Base-by-base conservation (phyloP, 1,140 invertebrate species). In the Oreohelix idahoensis region DNA sequence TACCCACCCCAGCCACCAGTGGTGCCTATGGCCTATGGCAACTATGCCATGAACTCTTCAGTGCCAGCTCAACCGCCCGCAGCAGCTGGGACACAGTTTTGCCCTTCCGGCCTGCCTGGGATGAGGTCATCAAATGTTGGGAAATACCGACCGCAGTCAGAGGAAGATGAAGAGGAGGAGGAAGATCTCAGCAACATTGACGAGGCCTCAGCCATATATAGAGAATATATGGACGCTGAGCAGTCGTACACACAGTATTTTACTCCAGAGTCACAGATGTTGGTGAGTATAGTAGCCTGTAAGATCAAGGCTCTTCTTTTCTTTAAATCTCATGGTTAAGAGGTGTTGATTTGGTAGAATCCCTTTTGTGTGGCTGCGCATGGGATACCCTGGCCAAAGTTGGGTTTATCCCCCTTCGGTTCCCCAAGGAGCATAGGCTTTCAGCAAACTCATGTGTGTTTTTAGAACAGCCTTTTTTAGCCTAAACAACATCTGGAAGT, bases 161-260 rank as follows among this genome's bases (percentile, higher is more conserved):
- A 88, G 69, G 81, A 86, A 80, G 86, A 86, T 42, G 86, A 87
- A 29, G 84, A 84, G 5, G 79, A 84, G 73, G 86, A 84, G 38
- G 86, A 85, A 32, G 84, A 85, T 73, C 11, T 77, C 13, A 79
- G 89, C 84, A 83, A 88, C 83, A 90, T 90, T 85, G 89, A 91
- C 84, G 86, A 88, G 49, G 76, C 86, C 79, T 51, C 84, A 84
- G 45, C 88, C 86, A n/a, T 90, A 81, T 63, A 88, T 83, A 71
- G 84, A 71, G 78, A 89, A 83, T 74, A 88, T 84, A 89, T 89
- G 38, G 88, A 89, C 53, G 81, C 88, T 70, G 87, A 87, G 35
- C 42, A 79, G 77, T 63, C 29, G 38, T 81, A 83, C 29, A 81
- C 39, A 26, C 79, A 84, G 53, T 87, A 75, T 51, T 85, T 74